Evolutionary conservation across 2,113 vertebrate genomes (phyloP).

Genomic region (Sigmodon hispidus): DNA sequence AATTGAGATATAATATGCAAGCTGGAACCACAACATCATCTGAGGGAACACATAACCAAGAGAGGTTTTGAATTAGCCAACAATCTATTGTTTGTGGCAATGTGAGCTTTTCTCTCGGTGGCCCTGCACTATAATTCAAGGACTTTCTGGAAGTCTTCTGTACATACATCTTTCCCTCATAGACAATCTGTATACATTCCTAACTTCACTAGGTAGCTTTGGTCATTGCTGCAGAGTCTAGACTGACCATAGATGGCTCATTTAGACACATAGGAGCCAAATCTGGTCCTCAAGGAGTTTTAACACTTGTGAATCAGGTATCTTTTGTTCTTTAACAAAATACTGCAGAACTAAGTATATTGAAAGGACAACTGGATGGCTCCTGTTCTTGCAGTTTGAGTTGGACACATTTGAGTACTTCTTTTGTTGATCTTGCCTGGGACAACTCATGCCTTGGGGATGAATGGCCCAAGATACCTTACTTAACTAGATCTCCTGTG

Average conservation of each 20-base stretch:
- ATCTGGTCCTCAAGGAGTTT: neutral
- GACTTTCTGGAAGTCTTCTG: neutral
- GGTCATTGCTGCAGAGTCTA: neutral
- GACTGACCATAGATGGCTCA: neutral
- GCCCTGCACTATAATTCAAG: neutral
- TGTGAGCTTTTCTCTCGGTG: neutral
- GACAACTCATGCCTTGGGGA: neutral
- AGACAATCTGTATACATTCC: neutral
- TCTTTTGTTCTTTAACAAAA: neutral
- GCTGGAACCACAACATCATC: slow-evolving; percentile 56
- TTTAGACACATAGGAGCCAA: neutral
- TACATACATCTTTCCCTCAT: neutral
- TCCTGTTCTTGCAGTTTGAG: neutral
- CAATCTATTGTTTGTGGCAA: neutral
- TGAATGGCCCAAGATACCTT: neutral
- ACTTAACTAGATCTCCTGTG: neutral
- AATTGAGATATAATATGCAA: slow-evolving; percentile 60
- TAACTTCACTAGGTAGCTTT: neutral
- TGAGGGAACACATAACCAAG: slow-evolving; percentile 11
- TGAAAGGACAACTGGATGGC: neutral
- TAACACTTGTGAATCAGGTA: neutral
- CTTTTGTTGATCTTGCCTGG: neutral
- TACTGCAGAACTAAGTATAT: neutral
- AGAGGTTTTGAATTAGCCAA: slow-evolving; percentile 34
- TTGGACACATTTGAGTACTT: neutral